Base-by-base conservation (phyloP, 1,140 invertebrate species). In the Drosophila leontia region DNA sequence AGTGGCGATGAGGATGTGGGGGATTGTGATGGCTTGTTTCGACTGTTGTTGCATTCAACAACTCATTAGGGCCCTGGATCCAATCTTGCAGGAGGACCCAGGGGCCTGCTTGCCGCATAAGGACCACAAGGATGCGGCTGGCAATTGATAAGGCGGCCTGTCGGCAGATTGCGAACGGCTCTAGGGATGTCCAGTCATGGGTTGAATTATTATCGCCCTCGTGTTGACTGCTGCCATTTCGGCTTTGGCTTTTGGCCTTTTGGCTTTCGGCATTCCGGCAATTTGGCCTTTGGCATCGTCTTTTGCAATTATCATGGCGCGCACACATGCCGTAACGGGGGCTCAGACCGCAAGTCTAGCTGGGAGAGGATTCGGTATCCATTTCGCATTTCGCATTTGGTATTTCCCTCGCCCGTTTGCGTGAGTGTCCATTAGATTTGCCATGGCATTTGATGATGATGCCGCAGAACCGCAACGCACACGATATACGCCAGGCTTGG, bases 161-260 rank as follows among this genome's bases (percentile, higher is more conserved):
- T 47, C 67, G 45, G 63, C 42, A 71, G 56, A 71, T 76, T 88
- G 83, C 37, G 80, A 84, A 60, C 60, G 29, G 37, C 55, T 41
- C 42, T 58, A 55, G 50, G 71, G 44, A 61, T 65, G 68, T 72
- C 79, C 50, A 61, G 62, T 79, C 70, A 64, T 67, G 65, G 82
- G 47, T 76, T 90, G 75, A 88, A 90, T 90, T 88, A 88, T 88
- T 88, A 90, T 88, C 85, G 80, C 78, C 76, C 76, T 88, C 77
- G 64, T 86, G 83, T 77, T 76, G 64, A 56, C 75, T 74, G 83
- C 68, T 86, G 55, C 62, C 79, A 51, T 70, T 70, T 70, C 13
- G 44, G 48, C 75, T 75, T 57, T 72, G 71, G 64, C 50, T 29
- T 69, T 72, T 71, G 53, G 29, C 51, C 68, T 60, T 74, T 45